Base-by-base conservation (phyloP, 2,888 invertebrate genomes). In the Plutella xylostella region DNA sequence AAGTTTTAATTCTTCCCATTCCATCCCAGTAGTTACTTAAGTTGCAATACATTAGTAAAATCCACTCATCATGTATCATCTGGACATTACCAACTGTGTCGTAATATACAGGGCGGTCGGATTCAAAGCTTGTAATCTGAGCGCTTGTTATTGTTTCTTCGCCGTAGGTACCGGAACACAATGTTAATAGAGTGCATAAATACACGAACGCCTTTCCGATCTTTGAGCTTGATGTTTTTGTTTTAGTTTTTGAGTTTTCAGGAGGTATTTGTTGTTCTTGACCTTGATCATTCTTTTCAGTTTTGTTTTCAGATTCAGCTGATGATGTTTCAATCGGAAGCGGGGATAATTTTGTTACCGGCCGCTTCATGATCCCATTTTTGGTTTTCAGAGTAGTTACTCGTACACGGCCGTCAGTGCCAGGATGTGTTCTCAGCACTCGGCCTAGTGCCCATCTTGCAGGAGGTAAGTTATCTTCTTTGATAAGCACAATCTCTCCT, bases 1-100 rank as follows among this genome's bases (percentile, higher is more conserved):
- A 46, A 11, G 17, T n/a, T 35, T 46, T 41, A 12, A 48, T 22
- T 35, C 34, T 15, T 9, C 25, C 28, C 6, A 14, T 41, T 30
- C 28, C 33, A 9, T 44, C 33, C 51, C 49, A 51, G 33, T 51
- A 51, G 38, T 35, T 49, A 21, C 31, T 46, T 45, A 51, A 39
- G 40, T 51, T 51, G 19, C 47, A 51, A 15, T 48, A 51, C 46
- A 49, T 45, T 15, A 48, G 20, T 5, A 54, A 14, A 17, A 37
- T 51, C 50, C 51, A 54, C 37, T 54, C 48, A 34, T 51, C 46
- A 11, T 49, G 50, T 41, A 51, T 47, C 12, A 48, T 12, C 43
- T 48, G 46, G 15, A 54, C 33, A 22, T 31, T 28, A 1, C 49
- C 50, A 18, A 45, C 12, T n/a, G 30, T 15, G 34, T 50, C 50